Evolutionary conservation across 2,888 invertebrate genomes (phyloP).

Genomic region (Thera obeliscata): DNA sequence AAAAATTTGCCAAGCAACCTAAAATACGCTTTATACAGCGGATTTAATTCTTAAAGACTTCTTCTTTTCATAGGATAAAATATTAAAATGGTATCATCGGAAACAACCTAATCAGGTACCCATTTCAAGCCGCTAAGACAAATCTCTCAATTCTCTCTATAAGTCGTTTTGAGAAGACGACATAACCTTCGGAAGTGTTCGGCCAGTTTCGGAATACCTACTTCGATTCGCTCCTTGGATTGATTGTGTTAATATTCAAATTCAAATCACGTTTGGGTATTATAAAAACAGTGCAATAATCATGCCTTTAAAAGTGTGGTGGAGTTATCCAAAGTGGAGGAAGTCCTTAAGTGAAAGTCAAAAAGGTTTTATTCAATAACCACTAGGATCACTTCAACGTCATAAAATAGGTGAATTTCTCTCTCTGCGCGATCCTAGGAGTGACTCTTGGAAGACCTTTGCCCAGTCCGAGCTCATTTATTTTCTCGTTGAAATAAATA

Average conservation of each 20-base stretch:
- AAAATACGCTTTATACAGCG: background rate
- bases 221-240: background rate
- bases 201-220: background rate
- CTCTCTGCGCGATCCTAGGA: no score
- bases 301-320: no score
- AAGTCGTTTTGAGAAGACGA: background rate
- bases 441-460: no score
- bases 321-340: no score
- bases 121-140: background rate
- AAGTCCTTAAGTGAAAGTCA: no score
- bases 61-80: background rate
- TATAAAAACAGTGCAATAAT: no score
- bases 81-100: background rate
- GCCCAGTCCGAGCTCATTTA: no score
- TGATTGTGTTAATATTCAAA: background rate
- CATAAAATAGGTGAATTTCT: no score
- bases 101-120: background rate
- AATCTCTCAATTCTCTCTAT: background rate
- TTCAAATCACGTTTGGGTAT: no score
- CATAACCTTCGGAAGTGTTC: conserved; percentile 11
- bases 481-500: no score
- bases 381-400: no score
- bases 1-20: background rate
- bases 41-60: background rate
- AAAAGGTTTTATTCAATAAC: no score